Evolutionary conservation across 2,113 vertebrate genomes (phyloP).

Genomic region (Athene cunicularia): DNA sequence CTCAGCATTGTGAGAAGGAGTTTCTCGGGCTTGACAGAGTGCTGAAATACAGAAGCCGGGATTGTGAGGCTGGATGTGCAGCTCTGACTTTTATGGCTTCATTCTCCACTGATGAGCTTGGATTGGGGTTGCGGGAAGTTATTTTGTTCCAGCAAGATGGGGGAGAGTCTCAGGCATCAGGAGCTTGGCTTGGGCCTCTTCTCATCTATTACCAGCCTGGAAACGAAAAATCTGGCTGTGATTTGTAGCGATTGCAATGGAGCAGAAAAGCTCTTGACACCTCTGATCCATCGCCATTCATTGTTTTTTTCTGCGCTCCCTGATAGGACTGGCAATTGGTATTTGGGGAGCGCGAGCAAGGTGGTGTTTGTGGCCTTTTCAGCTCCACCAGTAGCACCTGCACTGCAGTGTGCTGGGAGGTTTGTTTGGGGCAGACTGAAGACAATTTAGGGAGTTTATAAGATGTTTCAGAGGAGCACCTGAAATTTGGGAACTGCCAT

Average conservation of each 20-base stretch:
- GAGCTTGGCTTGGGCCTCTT: not conserved
- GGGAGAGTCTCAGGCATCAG: not conserved
- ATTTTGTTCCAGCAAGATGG: not conserved
- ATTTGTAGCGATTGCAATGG: not conserved
- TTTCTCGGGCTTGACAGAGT: not conserved
- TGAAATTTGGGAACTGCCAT: not conserved
- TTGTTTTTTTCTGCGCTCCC: not conserved
- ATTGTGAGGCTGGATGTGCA: not conserved
- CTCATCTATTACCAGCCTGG: not conserved
- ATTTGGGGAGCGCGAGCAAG: not conserved
- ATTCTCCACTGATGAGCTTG: not conserved
- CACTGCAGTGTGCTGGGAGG: accelerated
- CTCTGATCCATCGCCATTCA: not conserved
- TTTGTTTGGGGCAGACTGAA: not conserved
- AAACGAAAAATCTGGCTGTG: not conserved
- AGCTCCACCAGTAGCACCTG: not conserved
- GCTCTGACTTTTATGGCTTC: not conserved
- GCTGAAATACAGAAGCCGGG: not conserved
- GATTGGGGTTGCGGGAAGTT: not conserved
- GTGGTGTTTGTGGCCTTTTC: accelerated
- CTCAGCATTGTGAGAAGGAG: not conserved
- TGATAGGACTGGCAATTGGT: accelerated
- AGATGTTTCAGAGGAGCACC: not conserved
- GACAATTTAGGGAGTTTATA: not conserved
- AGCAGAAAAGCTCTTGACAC: not conserved